phyloP scores from a whole-genome alignment of 1,140 invertebrate species.

The Melitaea cinxia region DNA sequence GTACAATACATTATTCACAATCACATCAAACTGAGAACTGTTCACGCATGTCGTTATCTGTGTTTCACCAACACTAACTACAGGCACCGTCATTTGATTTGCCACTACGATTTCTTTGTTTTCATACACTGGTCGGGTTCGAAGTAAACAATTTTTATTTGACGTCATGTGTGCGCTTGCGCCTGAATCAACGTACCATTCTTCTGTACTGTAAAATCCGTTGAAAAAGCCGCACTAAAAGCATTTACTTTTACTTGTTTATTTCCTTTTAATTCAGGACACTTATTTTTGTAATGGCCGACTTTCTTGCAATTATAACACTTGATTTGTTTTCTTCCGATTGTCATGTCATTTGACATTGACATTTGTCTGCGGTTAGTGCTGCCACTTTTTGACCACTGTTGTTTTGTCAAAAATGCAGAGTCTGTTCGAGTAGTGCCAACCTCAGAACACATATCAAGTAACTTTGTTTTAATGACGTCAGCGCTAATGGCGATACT shows the following conservation, averaged over 20 bases:
- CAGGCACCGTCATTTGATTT: not conserved
- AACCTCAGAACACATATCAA: constrained; percentile 35
- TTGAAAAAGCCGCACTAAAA: constrained; percentile 1
- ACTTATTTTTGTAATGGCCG: constrained; percentile 31
- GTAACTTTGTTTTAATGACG: constrained; percentile 34
- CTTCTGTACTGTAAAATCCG: not conserved
- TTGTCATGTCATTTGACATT: constrained; percentile 16
- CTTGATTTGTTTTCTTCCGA: constrained; percentile 26
- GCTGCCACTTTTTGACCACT: constrained; percentile 14
- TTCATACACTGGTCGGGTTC: not conserved
- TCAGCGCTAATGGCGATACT: constrained; percentile 31
- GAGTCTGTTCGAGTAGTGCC: constrained; percentile 16
- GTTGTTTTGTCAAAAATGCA: constrained; percentile 32
- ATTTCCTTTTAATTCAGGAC: not conserved
- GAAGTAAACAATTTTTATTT: not conserved
- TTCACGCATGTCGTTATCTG: not conserved
- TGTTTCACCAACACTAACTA: not conserved
- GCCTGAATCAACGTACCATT: not conserved
- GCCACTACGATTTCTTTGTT: not conserved
- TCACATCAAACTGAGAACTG: not conserved
- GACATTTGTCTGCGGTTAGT: constrained; percentile 6
- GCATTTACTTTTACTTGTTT: not conserved
- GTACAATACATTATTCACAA: too few relatives aligned
- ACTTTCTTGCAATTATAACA: constrained; percentile 39
- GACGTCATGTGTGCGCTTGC: not conserved